Evolutionary conservation across 2,888 invertebrate genomes (phyloP).

Genomic region (Lasioglossum morio): DNA sequence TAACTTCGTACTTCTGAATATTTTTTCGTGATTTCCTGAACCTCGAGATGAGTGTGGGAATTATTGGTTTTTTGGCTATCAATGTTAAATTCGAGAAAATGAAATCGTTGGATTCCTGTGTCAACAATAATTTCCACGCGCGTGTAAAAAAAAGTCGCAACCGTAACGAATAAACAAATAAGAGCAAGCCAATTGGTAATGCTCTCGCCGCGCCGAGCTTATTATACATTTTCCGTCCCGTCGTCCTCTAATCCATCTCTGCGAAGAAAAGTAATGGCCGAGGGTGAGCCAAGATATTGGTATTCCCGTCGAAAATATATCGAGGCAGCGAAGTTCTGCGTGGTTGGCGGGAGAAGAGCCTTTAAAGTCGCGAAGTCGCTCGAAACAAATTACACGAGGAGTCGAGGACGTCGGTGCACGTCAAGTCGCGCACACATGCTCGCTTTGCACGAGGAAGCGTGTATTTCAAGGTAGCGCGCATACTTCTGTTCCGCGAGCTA

Average conservation of each 20-base stretch:
- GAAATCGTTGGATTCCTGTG: too few species aligned
- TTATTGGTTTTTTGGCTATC: too few species aligned
- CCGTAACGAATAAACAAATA: neutral
- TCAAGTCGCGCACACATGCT: neutral
- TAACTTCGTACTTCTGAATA: too few species aligned
- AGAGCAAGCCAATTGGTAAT: neutral
- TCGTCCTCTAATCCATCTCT: conserved; percentile 32
- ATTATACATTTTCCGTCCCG: conserved; percentile 4
- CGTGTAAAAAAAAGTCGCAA: neutral
- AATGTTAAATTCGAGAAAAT: too few species aligned
- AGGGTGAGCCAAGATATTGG: conserved; percentile 53
- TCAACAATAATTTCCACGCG: neutral
- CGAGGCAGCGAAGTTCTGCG: conserved; percentile 60
- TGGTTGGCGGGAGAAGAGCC: conserved; percentile 38
- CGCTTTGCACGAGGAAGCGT: conserved; percentile 23
- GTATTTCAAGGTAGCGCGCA: conserved; percentile 54
- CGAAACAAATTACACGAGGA: conserved; percentile 66
- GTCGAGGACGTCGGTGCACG: conserved; percentile 32
- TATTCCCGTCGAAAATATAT: conserved; percentile 63
- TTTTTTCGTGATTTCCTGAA: too few species aligned
- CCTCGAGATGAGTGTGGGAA: too few species aligned
- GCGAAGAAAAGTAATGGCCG: neutral
- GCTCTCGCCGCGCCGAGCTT: conserved; percentile 6
- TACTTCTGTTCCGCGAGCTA: conserved; percentile 23
- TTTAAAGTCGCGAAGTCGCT: conserved; percentile 67